phyloP scores from a whole-genome alignment of 2,888 invertebrate genomes.

The Pseudoips prasinana region DNA sequence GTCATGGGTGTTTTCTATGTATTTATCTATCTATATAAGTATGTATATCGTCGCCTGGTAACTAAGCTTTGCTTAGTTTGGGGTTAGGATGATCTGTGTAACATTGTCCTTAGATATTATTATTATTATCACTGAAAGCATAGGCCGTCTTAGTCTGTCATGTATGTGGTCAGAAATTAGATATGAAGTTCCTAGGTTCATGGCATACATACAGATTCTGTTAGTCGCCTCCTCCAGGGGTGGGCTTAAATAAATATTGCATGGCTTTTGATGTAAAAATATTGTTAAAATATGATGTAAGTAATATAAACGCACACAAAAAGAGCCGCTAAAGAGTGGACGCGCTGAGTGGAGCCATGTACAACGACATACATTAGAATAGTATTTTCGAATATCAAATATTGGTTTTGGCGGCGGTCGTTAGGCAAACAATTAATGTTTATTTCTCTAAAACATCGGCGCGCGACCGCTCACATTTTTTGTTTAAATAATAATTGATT shows the following conservation, averaged over 20 bases:
- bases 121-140: too few relatives aligned
- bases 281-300: constrained; percentile 50
- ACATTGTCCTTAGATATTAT: too few relatives aligned
- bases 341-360: constrained; percentile 56
- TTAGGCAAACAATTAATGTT: constrained; percentile 76
- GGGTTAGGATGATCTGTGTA: too few relatives aligned
- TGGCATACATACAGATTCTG: too few relatives aligned
- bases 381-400: constrained; percentile 80
- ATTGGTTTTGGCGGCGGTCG: constrained; percentile 77
- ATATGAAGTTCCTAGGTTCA: too few relatives aligned
- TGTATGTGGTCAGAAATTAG: too few relatives aligned
- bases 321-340: constrained; percentile 74
- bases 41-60: too few relatives aligned
- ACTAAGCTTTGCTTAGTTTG: too few relatives aligned
- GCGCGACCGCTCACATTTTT: constrained; percentile 71
- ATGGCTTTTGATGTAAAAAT: constrained; percentile 14
- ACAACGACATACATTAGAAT: constrained; percentile 77
- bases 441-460: constrained; percentile 80
- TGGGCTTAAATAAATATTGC: neutral
- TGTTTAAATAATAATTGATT: constrained; percentile 77
- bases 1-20: too few relatives aligned
- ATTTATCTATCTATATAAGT: too few relatives aligned
- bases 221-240: too few relatives aligned
- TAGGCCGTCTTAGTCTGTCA: too few relatives aligned
- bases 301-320: constrained; percentile 51